Conservation (phyloP, 2,888 invertebrate genomes). For the Schrankia costaestrigalis region DNA sequence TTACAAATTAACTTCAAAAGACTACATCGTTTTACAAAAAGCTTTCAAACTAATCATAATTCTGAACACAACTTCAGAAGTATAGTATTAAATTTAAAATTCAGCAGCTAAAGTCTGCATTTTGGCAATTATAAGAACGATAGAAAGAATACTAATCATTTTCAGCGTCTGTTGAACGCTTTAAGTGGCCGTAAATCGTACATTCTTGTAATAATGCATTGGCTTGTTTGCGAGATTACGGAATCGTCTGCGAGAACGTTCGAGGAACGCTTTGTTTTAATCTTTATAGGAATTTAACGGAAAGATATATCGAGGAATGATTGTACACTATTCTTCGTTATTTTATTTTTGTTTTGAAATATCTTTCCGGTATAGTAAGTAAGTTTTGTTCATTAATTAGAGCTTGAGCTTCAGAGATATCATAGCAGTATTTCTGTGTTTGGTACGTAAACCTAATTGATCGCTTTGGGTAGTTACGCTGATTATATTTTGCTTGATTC, state of each 20-base stretch:
- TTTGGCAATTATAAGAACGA: constrained; percentile 11
- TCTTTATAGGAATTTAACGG: not conserved
- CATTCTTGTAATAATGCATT: constrained; percentile 19
- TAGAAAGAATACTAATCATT: constrained; percentile 23
- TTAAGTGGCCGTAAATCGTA: constrained; percentile 23
- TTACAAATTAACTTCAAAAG: no score
- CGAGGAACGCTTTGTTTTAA: constrained; percentile 7
- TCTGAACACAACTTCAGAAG: not conserved
- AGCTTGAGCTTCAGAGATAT: no score
- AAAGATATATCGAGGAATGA: not conserved
- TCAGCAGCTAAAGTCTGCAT: constrained; percentile 4
- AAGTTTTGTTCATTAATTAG: no score
- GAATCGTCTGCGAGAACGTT: constrained; percentile 12
- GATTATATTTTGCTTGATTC: no score
- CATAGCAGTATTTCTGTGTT: no score
- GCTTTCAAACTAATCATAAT: no score
- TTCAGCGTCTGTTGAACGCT: constrained; percentile 15
- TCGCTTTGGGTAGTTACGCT: no score
- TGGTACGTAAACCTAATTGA: no score
- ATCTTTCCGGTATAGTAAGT: no score
- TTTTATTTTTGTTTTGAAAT: not conserved
- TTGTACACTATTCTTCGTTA: not conserved
- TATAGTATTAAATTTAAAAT: constrained; percentile 1
- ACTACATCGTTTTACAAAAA: no score
- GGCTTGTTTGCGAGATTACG: constrained; percentile 23